These are phyloP conservation scores for Aulostomus chinensis DNA, from an alignment of 2,797 vertebrate species.

Conservation along the genomic window DNA sequence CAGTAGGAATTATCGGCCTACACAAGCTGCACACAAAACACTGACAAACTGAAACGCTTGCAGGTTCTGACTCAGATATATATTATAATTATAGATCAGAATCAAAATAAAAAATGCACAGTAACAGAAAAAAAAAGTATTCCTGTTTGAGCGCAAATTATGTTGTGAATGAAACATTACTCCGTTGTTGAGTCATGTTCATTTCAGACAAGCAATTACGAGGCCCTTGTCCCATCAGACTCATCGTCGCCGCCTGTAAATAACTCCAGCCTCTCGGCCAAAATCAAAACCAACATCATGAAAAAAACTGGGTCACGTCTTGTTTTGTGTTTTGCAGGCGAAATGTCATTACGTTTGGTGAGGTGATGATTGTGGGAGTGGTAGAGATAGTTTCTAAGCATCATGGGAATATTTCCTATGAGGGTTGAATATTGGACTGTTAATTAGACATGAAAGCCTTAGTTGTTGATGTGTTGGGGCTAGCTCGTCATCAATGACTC, in stretches of 20 bases:
- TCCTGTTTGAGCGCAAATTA: too few relatives aligned
- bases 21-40: too few relatives aligned
- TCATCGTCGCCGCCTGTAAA: constrained; percentile 47
- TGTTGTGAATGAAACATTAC: constrained; percentile 11
- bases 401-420: constrained; percentile 63
- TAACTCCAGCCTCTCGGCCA: constrained; percentile 36
- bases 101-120: too few relatives aligned
- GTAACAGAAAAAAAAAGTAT: too few relatives aligned
- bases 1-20: too few relatives aligned
- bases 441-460: constrained; percentile 75
- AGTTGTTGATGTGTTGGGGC: constrained; percentile 66
- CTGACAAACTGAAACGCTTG: too few relatives aligned
- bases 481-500: constrained; percentile 60
- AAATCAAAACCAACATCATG: constrained; percentile 31
- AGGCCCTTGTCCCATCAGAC: constrained; percentile 34
- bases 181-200: constrained; percentile 27
- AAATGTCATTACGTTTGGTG: constrained; percentile 49
- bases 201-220: constrained; percentile 31
- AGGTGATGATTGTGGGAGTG: constrained; percentile 51
- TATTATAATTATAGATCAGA: too few relatives aligned
- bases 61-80: too few relatives aligned
- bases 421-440: constrained; percentile 65
- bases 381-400: constrained; percentile 60
- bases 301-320: constrained; percentile 33
- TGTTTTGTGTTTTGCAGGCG: constrained; percentile 32